Evolutionary conservation across 2,113 vertebrate species (phyloP).

Genomic region (Diphyllodes magnificus): DNA sequence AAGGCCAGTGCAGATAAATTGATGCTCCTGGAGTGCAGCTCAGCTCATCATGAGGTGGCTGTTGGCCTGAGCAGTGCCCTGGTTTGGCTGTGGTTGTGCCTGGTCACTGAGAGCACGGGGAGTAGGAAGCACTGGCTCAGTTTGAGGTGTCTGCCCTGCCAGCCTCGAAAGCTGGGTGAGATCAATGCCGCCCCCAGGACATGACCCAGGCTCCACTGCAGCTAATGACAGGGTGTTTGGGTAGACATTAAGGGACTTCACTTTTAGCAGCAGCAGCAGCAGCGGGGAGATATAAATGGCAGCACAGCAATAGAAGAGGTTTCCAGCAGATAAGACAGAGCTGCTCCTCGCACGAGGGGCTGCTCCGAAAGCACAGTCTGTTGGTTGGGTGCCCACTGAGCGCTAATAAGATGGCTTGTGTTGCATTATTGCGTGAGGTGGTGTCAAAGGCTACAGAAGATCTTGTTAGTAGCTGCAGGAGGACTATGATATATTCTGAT

Average conservation of each 20-base stretch:
- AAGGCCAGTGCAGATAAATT: not conserved
- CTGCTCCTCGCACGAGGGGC: not conserved
- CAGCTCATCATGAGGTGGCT: not conserved
- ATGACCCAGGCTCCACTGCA: not conserved
- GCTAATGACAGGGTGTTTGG: not conserved
- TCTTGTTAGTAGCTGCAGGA: conserved; percentile 7
- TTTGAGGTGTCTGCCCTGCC: not conserved
- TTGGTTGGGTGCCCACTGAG: not conserved
- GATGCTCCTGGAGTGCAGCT: not conserved
- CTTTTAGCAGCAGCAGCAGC: not conserved
- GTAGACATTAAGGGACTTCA: not conserved
- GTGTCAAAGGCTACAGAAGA: conserved; percentile 32
- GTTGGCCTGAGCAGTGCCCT: not conserved
- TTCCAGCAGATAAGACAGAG: not conserved
- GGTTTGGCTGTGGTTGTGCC: not conserved
- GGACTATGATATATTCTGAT: not conserved
- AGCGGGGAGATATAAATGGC: not conserved
- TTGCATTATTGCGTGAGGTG: not conserved
- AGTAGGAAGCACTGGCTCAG: not conserved
- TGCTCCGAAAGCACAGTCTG: not conserved
- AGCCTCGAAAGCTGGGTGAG: not conserved
- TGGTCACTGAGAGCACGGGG: accelerated
- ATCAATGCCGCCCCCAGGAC: not conserved
- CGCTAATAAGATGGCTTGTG: not conserved
- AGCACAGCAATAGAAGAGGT: not conserved